phyloP scores from a whole-genome alignment of 2,113 vertebrate species.

The human region DNA sequence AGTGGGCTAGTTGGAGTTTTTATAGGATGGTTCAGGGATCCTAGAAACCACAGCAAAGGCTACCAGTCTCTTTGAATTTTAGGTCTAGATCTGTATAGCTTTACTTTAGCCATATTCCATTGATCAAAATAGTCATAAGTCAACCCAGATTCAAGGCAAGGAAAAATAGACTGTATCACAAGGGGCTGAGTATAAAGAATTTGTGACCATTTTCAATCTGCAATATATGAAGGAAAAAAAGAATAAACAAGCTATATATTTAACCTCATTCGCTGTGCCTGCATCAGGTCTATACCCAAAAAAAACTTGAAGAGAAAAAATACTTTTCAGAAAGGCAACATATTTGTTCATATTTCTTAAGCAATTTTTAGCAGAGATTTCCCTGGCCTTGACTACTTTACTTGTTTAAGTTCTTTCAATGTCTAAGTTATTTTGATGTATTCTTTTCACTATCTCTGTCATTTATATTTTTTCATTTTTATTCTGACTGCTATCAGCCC shows the following conservation, averaged over 20 bases:
- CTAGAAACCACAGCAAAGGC: not conserved
- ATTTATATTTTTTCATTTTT: not conserved
- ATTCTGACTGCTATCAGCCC: not conserved
- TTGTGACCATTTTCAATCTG: not conserved
- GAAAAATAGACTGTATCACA: not conserved
- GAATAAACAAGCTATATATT: not conserved
- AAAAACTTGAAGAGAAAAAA: not conserved
- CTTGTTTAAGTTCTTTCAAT: not conserved
- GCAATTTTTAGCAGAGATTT: not conserved
- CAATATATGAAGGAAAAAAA: not conserved
- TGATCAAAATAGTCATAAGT: not conserved
- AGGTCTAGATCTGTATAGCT: not conserved
- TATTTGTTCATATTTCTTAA: not conserved
- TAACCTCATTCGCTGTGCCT: not conserved
- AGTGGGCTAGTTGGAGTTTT: not conserved
- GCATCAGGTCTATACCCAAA: not conserved
- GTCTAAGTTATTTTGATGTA: not conserved
- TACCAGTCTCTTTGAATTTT: not conserved
- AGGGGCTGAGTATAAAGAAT: not conserved
- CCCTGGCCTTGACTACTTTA: not conserved
- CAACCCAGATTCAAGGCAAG: not conserved
- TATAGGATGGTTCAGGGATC: not conserved
- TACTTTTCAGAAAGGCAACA: not conserved
- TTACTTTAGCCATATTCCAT: not conserved
- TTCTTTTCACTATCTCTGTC: not conserved